Percentiles rank a stretch among this genome's conserved stretches.
phyloP scores from a whole-genome alignment of 2,888 invertebrate genomes.

The Drosophila kanekoi region DNA sequence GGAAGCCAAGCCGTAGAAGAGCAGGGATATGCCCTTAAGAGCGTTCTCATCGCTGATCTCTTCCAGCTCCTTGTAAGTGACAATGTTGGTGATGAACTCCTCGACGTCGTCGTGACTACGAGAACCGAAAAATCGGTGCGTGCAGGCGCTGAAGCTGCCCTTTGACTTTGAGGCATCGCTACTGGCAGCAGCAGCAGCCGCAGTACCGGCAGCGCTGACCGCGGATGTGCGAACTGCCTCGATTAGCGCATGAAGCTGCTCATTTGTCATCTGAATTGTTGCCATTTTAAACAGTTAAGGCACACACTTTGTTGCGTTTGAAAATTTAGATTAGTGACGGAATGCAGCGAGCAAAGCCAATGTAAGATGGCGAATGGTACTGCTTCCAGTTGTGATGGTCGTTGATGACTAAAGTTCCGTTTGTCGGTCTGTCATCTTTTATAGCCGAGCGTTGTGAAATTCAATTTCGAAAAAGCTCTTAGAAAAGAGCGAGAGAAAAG shows the following conservation, averaged over 20 bases:
- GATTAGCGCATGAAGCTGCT: conserved; percentile 81
- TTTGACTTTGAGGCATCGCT: conserved; percentile 58
- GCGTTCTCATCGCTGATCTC: conserved; percentile 81
- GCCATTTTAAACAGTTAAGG: conserved; percentile 52
- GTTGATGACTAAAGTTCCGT: conserved; percentile 48
- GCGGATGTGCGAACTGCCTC: conserved; percentile 72
- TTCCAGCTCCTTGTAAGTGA: conserved; percentile 82
- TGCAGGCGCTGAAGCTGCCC: conserved; percentile 78
- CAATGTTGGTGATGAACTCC: conserved; percentile 79
- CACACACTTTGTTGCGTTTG: conserved; percentile 19
- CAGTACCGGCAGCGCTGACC: conserved; percentile 42
- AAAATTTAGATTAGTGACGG: conserved; percentile 3
- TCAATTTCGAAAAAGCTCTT: conserved; percentile 57
- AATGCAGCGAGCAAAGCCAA: conserved; percentile 66
- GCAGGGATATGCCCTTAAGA: conserved; percentile 79
- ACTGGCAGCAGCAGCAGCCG: conserved; percentile 35
- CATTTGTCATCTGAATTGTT: conserved; percentile 75
- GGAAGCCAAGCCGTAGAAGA: conserved; percentile 78
- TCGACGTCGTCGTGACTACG: conserved; percentile 83
- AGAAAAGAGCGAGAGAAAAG: background rate
- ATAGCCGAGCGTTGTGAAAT: conserved; percentile 64
- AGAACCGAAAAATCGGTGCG: conserved; percentile 71
- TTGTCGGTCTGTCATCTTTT: conserved; percentile 23
- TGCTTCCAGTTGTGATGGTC: conserved; percentile 40
- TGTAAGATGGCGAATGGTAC: conserved; percentile 61